Evolutionary conservation across 1,140 invertebrate species (phyloP), one percentile per base, ranked within the genome.

Genomic region (Aphaenogaster floridana): DNA sequence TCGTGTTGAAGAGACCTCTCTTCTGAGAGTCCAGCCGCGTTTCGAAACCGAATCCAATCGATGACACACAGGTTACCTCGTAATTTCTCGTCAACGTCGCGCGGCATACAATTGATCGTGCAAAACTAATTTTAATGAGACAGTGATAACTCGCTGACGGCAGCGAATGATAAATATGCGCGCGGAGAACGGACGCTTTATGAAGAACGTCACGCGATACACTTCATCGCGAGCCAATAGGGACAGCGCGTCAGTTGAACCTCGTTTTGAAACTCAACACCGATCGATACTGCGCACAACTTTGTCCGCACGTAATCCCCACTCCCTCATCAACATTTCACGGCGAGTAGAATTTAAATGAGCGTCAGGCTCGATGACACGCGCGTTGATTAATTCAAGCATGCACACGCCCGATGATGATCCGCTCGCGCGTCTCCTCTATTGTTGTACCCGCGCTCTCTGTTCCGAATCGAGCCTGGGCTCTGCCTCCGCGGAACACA

Each of bases 321-420:
- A 15, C 76, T 2, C 34, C 13, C 64, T 85, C 68, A 54, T 86
- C 79, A 84, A 64, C 80, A 84, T 74, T 84, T 74, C 54, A 74
- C 80, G 57, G 45, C 69, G 69, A 61, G 57, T 84, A 74, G 80
- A 84, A 84, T 84, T 84, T 63, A 84, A 84, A 84, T 84, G 80
- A 74, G 54, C 54, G 57, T 50, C 80, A 57, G 54, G 28, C 54
- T 15, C 80, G 69, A 76, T 61, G 71, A 84, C 71, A 84, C 80
- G 80, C 68, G 34, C 80, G 57, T 61, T 76, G 80, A 84, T 84
- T 84, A 84, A 84, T 84, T 84, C 80, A 84, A 84, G 72, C 72
- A 48, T 50, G 54, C 80, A 74, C 50, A 72, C 42, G 66, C 57
- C 39, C 42, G 71, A 61, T 61, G 45, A 74, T 61, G 28, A 28